Evolutionary conservation across 1,140 invertebrate species (phyloP).

Genomic region (Thereuonema tuberculata): DNA sequence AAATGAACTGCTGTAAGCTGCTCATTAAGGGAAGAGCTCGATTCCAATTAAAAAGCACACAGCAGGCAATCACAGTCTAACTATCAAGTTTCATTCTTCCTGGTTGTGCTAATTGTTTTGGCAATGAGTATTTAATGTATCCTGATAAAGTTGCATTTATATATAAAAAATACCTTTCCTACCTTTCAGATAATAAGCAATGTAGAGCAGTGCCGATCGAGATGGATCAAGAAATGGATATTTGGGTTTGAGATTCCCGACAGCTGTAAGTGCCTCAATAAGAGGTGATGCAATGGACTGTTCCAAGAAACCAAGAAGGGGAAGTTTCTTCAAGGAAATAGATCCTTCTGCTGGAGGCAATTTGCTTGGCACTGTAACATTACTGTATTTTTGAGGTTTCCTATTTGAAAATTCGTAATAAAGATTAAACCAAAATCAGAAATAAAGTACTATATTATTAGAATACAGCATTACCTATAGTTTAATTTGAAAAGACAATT

Average conservation of each 20-base stretch:
- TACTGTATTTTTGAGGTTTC: not conserved
- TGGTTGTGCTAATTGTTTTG: no score
- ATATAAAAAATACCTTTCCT: conserved; percentile 43
- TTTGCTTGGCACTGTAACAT: not conserved
- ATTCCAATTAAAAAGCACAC: no score
- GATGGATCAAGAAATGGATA: conserved; percentile 1
- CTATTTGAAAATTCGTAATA: not conserved
- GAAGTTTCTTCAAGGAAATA: not conserved
- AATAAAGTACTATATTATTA: no score
- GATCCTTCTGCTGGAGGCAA: not conserved
- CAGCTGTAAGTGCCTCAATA: not conserved
- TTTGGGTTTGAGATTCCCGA: not conserved
- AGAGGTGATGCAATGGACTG: not conserved
- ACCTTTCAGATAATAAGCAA: conserved; percentile 2
- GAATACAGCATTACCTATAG: no score
- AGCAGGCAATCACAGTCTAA: no score
- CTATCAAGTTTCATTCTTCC: no score
- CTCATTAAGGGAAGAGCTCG: no score
- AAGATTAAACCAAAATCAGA: no score
- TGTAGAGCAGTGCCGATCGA: not conserved
- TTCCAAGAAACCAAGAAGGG: conserved; percentile 1
- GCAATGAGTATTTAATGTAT: no score
- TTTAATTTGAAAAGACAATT: no score
- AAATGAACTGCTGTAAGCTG: no score
- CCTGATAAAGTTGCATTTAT: no score